phyloP scores from a whole-genome alignment of 2,888 invertebrate genomes.

The Galerucella pusilla region DNA sequence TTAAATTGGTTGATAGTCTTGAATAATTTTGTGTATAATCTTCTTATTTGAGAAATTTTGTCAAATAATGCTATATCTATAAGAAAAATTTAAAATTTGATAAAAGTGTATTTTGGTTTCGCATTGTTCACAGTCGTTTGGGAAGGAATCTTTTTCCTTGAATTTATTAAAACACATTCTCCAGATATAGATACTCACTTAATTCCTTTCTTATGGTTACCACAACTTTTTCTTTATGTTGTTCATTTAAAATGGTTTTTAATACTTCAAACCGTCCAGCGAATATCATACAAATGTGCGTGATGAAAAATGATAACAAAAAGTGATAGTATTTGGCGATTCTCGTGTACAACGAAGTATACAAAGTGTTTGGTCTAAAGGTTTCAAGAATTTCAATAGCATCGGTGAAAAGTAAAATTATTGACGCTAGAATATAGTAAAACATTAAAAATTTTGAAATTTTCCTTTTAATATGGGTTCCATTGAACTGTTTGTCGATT shows the following conservation, averaged over 20 bases:
- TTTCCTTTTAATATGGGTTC: not conserved
- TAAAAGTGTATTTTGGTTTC: too few species aligned
- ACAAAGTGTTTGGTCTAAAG: not conserved
- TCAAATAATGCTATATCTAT: not conserved
- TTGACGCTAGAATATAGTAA: not conserved
- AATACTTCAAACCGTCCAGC: not conserved
- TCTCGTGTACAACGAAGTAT: conserved; percentile 2
- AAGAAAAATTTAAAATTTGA: not conserved
- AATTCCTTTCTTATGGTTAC: not conserved
- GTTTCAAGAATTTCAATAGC: not conserved
- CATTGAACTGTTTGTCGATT: not conserved
- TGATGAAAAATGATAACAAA: conserved; percentile 5
- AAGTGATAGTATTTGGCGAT: conserved; percentile 8
- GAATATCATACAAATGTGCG: not conserved
- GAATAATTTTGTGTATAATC: not conserved
- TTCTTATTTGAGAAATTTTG: conserved; percentile 1
- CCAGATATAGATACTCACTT: not conserved
- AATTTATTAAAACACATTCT: too few species aligned
- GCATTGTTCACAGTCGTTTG: too few species aligned
- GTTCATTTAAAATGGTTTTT: not conserved
- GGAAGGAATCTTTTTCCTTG: too few species aligned
- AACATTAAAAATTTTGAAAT: not conserved
- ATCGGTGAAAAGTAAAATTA: not conserved
- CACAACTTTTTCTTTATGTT: not conserved
- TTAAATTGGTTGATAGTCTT: not conserved